These are phyloP conservation scores for Ectemnius cavifrons DNA, from an alignment of 2,888 invertebrate species.

Conservation along the genomic window DNA sequence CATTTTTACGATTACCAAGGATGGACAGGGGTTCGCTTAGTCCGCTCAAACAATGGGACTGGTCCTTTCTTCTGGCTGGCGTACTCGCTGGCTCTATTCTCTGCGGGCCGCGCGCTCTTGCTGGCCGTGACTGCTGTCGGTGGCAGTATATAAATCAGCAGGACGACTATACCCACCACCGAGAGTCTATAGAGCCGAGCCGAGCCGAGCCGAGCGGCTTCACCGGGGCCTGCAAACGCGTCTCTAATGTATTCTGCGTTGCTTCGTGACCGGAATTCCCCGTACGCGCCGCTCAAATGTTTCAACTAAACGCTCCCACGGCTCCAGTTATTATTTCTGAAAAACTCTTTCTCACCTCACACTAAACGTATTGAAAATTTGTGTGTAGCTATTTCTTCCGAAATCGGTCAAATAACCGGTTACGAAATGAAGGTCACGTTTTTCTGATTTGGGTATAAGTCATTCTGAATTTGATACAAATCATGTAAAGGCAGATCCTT, in stretches of 20 bases:
- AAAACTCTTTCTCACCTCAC: neutral
- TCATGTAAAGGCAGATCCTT: too few relatives aligned
- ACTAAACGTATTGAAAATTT: too few relatives aligned
- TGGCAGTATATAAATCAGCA: conserved; percentile 77
- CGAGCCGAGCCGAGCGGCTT: neutral
- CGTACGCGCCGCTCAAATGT: too few relatives aligned
- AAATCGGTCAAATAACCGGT: too few relatives aligned
- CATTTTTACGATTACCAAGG: conserved; percentile 51
- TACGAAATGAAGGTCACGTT: too few relatives aligned
- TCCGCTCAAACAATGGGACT: conserved; percentile 75
- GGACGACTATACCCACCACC: conserved; percentile 72
- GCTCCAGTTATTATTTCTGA: neutral
- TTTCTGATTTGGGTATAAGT: too few relatives aligned
- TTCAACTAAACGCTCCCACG: too few relatives aligned
- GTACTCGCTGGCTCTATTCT: conserved; percentile 14
- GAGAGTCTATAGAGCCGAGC: conserved; percentile 42
- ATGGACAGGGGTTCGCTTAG: conserved; percentile 60
- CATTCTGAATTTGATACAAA: too few relatives aligned
- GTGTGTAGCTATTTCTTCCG: too few relatives aligned
- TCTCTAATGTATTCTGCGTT: neutral
- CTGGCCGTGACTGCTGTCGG: conserved; percentile 65
- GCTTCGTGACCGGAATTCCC: too few relatives aligned
- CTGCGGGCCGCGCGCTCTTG: conserved; percentile 31
- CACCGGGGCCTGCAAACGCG: conserved; percentile 4
- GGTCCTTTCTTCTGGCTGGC: conserved; percentile 53